Percentiles rank a stretch among this genome's conserved stretches.
Conservation (phyloP, 2,797 vertebrate species). For the Poecile montanus region DNA sequence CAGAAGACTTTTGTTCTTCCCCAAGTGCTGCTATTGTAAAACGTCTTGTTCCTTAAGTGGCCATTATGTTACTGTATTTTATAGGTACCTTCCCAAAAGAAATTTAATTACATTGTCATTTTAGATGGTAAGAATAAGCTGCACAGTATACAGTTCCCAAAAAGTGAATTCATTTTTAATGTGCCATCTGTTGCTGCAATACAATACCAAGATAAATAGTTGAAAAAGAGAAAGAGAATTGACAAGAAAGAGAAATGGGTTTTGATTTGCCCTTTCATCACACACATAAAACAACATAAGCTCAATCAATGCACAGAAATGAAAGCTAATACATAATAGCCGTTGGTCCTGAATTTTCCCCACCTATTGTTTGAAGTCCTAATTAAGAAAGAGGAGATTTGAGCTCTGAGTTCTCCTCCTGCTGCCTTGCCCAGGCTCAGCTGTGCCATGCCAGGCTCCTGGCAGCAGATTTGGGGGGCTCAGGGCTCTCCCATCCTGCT, state of each 20-base stretch:
- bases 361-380: slow-evolving; percentile 73
- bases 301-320: slow-evolving; percentile 82
- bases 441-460: slow-evolving; percentile 75
- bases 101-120: slow-evolving; percentile 16
- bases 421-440: slow-evolving; percentile 61
- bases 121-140: slow-evolving; percentile 26
- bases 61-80: slow-evolving; percentile 24
- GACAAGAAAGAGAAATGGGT: slow-evolving; percentile 60
- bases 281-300: slow-evolving; percentile 72
- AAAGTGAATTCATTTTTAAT: slow-evolving; percentile 67
- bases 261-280: slow-evolving; percentile 75
- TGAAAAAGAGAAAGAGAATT: slow-evolving; percentile 53
- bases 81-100: slow-evolving; percentile 10
- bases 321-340: slow-evolving; percentile 80
- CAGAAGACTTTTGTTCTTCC: neutral
- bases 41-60: neutral
- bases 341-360: slow-evolving; percentile 46
- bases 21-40: neutral
- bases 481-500: slow-evolving; percentile 67
- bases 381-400: slow-evolving; percentile 70
- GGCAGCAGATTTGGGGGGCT: neutral
- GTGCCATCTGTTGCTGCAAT: slow-evolving; percentile 62
- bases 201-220: slow-evolving; percentile 46
- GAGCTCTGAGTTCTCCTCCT: neutral
- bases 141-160: neutral